Percentiles rank a stretch among this genome's conserved stretches.
These are phyloP conservation scores for Plecturocebus donacophilus DNA, from an alignment of 2,113 vertebrate genomes.

Conservation along the genomic window DNA sequence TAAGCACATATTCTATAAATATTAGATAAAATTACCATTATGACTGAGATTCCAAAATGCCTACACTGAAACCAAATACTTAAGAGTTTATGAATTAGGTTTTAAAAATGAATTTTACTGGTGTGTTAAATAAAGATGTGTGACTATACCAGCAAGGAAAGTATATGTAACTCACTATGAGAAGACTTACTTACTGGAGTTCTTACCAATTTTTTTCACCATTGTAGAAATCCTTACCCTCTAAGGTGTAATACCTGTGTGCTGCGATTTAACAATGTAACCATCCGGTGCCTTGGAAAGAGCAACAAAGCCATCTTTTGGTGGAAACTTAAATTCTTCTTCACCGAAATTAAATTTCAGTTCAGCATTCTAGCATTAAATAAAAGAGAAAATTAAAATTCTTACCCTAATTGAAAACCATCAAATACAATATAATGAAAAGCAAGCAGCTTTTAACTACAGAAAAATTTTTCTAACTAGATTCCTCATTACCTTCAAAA, in stretches of 20 bases:
- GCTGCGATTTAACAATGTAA: slow-evolving; percentile 91
- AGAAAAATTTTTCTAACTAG: not conserved
- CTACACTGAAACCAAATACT: not conserved
- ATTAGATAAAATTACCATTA: rapidly evolving
- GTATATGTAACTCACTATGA: rapidly evolving
- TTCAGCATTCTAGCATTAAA: slow-evolving; percentile 92
- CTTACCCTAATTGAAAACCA: not conserved
- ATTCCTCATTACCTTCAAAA: slow-evolving; percentile 92
- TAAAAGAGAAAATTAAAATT: slow-evolving; percentile 18
- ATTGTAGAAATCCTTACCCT: not conserved
- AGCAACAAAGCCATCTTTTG: slow-evolving; percentile 92
- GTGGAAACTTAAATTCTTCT: slow-evolving; percentile 93
- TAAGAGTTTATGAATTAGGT: not conserved
- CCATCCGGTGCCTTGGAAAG: slow-evolving; percentile 90
- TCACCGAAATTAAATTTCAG: slow-evolving; percentile 98
- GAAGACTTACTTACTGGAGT: not conserved
- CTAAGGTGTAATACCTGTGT: slow-evolving; percentile 88
- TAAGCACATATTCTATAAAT: not conserved
- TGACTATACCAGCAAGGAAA: not conserved
- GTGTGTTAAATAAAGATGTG: not conserved
- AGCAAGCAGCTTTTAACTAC: not conserved
- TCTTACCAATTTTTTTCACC: not conserved
- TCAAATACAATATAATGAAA: not conserved
- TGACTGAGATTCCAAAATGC: not conserved
- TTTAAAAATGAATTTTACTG: not conserved